A percentile compares a stretch with the other conserved stretches of the same genome.
phyloP scores from a whole-genome alignment of 2,797 vertebrate species.

The Paratrypauchen microcephalus region DNA sequence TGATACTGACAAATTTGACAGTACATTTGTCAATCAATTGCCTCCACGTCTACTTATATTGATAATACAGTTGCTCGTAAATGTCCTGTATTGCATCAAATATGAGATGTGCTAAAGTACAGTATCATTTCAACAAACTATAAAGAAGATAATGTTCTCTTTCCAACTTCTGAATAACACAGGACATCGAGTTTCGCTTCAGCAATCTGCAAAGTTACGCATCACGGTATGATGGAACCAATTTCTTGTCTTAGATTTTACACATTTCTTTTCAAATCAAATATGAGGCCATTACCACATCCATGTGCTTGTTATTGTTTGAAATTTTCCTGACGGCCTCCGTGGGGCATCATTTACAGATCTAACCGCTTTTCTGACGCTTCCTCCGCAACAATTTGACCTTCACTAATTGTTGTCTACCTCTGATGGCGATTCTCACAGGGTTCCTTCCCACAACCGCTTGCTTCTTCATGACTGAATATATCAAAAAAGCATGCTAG shows the following conservation, averaged over 20 bases:
- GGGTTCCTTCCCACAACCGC: slow-evolving; percentile 50
- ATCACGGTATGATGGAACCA: background rate
- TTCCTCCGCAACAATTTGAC: slow-evolving; percentile 33
- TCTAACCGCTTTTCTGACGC: slow-evolving; percentile 46
- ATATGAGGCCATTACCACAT: slow-evolving; percentile 36
- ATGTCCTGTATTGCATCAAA: background rate
- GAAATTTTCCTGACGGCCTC: slow-evolving; percentile 34
- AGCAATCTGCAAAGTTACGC: background rate
- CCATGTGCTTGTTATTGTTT: slow-evolving; percentile 42
- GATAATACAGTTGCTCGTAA: background rate
- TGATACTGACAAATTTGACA: background rate
- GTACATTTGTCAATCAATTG: background rate
- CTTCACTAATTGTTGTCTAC: slow-evolving; percentile 61
- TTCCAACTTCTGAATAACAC: slow-evolving; percentile 5
- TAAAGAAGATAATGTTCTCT: slow-evolving; percentile 4
- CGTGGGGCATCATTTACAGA: slow-evolving; percentile 52
- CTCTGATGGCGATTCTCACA: slow-evolving; percentile 55
- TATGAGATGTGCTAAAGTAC: background rate
- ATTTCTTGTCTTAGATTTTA: slow-evolving; percentile 10
- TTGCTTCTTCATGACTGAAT: slow-evolving; percentile 51
- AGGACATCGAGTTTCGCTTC: background rate
- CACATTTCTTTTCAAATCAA: slow-evolving; percentile 32
- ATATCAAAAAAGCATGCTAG: slow-evolving; percentile 34
- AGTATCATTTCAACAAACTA: background rate
- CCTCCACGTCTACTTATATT: background rate